Evolutionary conservation across 2,888 invertebrate genomes (phyloP).

Genomic region (Drosophila borborema): DNA sequence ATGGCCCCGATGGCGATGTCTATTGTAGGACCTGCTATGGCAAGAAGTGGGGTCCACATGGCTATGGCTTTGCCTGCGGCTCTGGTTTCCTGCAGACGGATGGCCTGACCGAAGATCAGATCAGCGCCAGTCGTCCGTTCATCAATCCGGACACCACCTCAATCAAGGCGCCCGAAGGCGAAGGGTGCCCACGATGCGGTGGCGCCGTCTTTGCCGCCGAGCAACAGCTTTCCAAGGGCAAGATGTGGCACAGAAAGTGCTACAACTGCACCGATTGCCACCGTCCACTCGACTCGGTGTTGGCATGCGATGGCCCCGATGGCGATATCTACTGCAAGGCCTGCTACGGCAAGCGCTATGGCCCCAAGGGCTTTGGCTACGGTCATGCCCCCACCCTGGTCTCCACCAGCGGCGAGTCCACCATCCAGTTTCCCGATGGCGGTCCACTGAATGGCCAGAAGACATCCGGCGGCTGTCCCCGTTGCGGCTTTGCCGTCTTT

Average conservation of each 20-base stretch:
- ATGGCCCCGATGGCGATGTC: constrained; percentile 96
- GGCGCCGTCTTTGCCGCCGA: constrained; percentile 98
- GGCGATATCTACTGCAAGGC: constrained; percentile 96
- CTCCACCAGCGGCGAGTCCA: constrained; percentile 90
- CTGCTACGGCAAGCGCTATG: constrained; percentile 95
- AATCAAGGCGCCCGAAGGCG: constrained; percentile 94
- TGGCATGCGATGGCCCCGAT: constrained; percentile 97
- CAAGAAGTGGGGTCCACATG: constrained; percentile 98
- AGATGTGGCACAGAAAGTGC: constrained; percentile 98
- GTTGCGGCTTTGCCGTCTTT: constrained; percentile 96
- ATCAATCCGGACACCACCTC: constrained; percentile 94
- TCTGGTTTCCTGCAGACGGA: constrained; percentile 97
- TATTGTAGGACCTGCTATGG: constrained; percentile 99
- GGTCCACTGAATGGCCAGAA: constrained; percentile 91
- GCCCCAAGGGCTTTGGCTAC: constrained; percentile 96
- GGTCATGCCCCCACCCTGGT: constrained; percentile 94
- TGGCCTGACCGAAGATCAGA: constrained; percentile 94
- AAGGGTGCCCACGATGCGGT: constrained; percentile 96
- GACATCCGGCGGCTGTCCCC: constrained; percentile 92
- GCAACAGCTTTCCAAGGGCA: constrained; percentile 97
- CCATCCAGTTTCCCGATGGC: constrained; percentile 89
- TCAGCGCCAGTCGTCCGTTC: constrained; percentile 92
- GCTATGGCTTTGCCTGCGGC: constrained; percentile 97
- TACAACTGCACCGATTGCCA: constrained; percentile 97
- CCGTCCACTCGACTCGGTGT: constrained; percentile 94